Base-by-base conservation (phyloP, 53 echinoderm and acorn worm genomes). In the Patiria pectinifera region DNA sequence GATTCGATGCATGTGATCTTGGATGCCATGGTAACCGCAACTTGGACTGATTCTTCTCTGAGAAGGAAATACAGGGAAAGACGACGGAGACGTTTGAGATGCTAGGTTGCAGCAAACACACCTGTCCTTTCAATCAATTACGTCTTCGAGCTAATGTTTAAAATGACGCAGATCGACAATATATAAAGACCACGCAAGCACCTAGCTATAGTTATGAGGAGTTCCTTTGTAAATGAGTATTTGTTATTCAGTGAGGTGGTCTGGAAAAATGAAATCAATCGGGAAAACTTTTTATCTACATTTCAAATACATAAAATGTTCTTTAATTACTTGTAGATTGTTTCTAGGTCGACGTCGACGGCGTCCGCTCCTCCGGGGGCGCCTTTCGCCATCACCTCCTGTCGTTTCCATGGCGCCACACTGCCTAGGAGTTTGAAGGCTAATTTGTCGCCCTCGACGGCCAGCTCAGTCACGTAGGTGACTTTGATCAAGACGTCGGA, bases 341-440 rank as follows among this genome's bases (percentile, higher is more conserved):
- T 91, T 83, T 85, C 87, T 49, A 93, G 71, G n/a, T 94, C 94
- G 13, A 92, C 93, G 59, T 94, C 92, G 59, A 92, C 94, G 21
- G 76, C 91, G 14, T 89, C 94, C 5, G 82, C 18, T 15, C 93
- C 90, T 44, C 85, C 53, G 26, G 91, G 91, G 48, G 92, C 85
- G 16, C 91, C 87, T 47, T 84, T 93, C 9, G 92, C 89, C 6
- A 92, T 48, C 21, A 94, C 91, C 24, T 93, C 92, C 66, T 96
- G 92, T 45, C 91, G 91, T 91, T 96, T 96, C 96, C 96, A 95
- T 21, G 96, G 96, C 3, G 95, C 94, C 14, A 96, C 96, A 59
- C 92, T 95, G 18, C 96, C 96, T 0, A 95, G 94, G 14, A 96
- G 94, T 43, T 92, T 93, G 87, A 96, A 96, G 15, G 95, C 93